Conservation (phyloP, 2,113 vertebrate genomes). For the Micronycteris hirsuta region DNA sequence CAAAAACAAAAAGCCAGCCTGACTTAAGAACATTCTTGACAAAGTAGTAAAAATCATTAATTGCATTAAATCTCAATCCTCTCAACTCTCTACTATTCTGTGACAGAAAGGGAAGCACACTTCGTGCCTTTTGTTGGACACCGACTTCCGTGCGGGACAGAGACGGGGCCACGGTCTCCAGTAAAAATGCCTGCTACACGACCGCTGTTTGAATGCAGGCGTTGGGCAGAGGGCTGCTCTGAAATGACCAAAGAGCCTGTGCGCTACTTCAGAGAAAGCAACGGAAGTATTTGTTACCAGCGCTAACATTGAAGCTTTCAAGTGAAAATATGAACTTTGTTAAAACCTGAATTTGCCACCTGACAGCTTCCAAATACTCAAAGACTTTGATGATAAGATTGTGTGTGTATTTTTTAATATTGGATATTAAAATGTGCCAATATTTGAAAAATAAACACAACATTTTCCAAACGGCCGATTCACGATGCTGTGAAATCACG, state of each 20-base stretch:
- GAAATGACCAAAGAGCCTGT: background rate
- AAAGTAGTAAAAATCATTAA: background rate
- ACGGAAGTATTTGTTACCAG: background rate
- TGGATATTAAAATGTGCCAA: background rate
- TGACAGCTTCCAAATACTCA: background rate
- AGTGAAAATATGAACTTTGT: background rate
- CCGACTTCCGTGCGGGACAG: background rate
- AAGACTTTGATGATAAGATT: background rate
- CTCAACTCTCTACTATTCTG: background rate
- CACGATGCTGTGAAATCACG: background rate
- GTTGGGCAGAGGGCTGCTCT: background rate
- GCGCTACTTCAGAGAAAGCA: background rate
- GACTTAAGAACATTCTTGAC: background rate
- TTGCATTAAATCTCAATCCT: background rate
- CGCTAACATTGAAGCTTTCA: background rate
- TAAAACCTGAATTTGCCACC: background rate
- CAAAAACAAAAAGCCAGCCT: background rate
- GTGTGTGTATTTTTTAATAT: background rate
- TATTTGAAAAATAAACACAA: background rate
- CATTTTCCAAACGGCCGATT: background rate
- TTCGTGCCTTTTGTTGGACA: background rate
- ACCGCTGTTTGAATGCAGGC: background rate
- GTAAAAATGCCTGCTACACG: background rate
- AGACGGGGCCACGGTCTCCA: background rate
- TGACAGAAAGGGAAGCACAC: background rate